Base-by-base conservation (phyloP, 2,888 invertebrate species). In the Drosophila atroscutellata region DNA sequence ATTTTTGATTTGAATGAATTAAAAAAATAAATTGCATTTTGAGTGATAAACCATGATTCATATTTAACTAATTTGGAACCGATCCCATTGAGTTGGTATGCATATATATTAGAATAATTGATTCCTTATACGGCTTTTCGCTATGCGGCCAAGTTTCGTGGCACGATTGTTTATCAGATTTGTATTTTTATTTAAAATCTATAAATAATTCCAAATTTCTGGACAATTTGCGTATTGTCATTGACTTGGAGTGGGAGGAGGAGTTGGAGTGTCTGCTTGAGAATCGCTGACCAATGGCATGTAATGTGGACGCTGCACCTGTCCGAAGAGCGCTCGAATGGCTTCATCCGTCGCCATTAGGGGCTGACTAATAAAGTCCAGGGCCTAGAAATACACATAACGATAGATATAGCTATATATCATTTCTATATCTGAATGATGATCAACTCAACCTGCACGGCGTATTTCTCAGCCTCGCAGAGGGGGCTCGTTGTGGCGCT, bases 341-440 rank as follows among this genome's bases (percentile, higher is more conserved):
- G 93, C 93, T 45, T 93, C 93, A 65, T 93, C 93, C 0, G 93
- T 93, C 7, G 92, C 90, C 84, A 93, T 91, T 11, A 93, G 64
- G 0, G 92, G 92, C 56, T 93, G 92, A 68, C 92, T 93, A 8
- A 91, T 77, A 42, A 91, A 91, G 39, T 93, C 91, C 30, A 93
- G 67, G 3, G 93, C 91, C 89, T 49, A 2, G 51, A 60, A 15
- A 13, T 13, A 26, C 4, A 39, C 4, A 54, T 34, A 18, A 3
- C 9, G 24, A 24, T 24, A 34, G 3, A 15, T 13, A 5, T 3
- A 32, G 32, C 3, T 32, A 18, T 32, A 3, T n/a, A 24, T 24
- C 0, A 15, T 45, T 45, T 24, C 2, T 4, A 9, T 15, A 28
- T 2, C 0, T 2, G 1, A 9, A 15, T 20, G 32, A 2, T 24